Evolutionary conservation across 2,888 invertebrate genomes (phyloP).

Genomic region (Linyphia triangularis): DNA sequence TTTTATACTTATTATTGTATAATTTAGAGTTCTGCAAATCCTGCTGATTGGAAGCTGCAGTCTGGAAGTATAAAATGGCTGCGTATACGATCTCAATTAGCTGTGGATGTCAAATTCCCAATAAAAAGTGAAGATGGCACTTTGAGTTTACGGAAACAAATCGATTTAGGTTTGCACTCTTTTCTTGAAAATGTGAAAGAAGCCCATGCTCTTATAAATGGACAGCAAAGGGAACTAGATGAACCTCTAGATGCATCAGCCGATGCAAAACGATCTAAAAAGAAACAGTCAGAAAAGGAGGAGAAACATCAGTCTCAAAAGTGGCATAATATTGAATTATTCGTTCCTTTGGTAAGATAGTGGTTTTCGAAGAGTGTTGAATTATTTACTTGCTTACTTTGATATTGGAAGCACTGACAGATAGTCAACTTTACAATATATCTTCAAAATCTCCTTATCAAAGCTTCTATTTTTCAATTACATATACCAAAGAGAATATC

Average conservation of each 20-base stretch:
- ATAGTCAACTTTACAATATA: too few relatives aligned
- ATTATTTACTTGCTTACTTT: too few relatives aligned
- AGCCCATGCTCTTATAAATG: slow-evolving; percentile 87
- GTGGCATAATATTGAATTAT: slow-evolving; percentile 77
- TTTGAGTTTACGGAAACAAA: slow-evolving; percentile 84
- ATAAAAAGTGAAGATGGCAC: slow-evolving; percentile 83
- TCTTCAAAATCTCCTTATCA: too few relatives aligned
- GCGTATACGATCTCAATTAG: slow-evolving; percentile 87
- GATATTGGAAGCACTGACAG: too few relatives aligned
- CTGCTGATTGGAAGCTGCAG: slow-evolving; percentile 89
- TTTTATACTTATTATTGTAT: not conserved
- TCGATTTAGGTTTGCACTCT: slow-evolving; percentile 81
- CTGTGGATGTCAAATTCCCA: slow-evolving; percentile 88
- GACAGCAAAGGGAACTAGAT: slow-evolving; percentile 84
- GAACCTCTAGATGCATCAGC: slow-evolving; percentile 79
- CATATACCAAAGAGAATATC: too few relatives aligned
- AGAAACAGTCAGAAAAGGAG: slow-evolving; percentile 76
- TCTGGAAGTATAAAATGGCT: slow-evolving; percentile 87
- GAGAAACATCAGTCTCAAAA: slow-evolving; percentile 68
- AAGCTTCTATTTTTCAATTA: too few relatives aligned
- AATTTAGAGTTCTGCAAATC: slow-evolving; percentile 82
- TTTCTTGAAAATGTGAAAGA: slow-evolving; percentile 77
- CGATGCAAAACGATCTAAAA: slow-evolving; percentile 77
- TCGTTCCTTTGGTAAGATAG: slow-evolving; percentile 82
- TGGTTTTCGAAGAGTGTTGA: too few relatives aligned